Conservation (phyloP, 1,140 invertebrate genomes). For the Carposina sasakii region DNA sequence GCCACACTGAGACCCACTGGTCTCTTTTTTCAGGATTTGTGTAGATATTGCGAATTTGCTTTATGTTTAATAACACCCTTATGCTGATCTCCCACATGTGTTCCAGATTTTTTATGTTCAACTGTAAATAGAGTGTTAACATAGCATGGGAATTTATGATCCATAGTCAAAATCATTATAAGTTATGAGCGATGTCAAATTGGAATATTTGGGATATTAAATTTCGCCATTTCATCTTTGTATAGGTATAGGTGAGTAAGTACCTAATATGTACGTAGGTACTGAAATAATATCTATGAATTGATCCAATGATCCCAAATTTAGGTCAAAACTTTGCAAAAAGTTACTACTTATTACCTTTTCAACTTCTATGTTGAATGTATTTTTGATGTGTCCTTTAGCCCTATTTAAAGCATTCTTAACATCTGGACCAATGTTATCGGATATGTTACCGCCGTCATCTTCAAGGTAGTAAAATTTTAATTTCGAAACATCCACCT, state of each 20-base stretch:
- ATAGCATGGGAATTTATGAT: no score
- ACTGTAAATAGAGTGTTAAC: no score
- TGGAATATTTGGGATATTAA: no score
- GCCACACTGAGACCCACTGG: conserved; percentile 71
- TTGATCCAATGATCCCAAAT: no score
- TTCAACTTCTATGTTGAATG: conserved; percentile 72
- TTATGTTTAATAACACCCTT: conserved; percentile 72
- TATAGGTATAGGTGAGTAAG: no score
- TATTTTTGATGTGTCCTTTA: conserved; percentile 74
- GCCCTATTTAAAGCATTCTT: conserved; percentile 79
- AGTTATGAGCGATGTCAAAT: no score
- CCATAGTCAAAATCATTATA: no score
- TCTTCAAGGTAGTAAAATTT: conserved; percentile 87
- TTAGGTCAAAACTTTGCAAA: no score
- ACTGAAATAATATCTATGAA: no score
- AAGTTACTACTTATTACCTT: conserved; percentile 70
- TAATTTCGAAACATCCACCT: conserved; percentile 80
- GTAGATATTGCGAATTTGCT: conserved; percentile 75
- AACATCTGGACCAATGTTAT: conserved; percentile 78
- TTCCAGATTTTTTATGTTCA: conserved; percentile 75
- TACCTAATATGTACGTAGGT: no score
- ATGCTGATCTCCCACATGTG: conserved; percentile 75
- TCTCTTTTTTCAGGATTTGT: conserved; percentile 74
- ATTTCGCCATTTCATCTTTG: no score
- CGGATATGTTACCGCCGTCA: conserved; percentile 77